Conservation (phyloP, 2,888 invertebrate genomes). For the Lathronympha strigana region DNA sequence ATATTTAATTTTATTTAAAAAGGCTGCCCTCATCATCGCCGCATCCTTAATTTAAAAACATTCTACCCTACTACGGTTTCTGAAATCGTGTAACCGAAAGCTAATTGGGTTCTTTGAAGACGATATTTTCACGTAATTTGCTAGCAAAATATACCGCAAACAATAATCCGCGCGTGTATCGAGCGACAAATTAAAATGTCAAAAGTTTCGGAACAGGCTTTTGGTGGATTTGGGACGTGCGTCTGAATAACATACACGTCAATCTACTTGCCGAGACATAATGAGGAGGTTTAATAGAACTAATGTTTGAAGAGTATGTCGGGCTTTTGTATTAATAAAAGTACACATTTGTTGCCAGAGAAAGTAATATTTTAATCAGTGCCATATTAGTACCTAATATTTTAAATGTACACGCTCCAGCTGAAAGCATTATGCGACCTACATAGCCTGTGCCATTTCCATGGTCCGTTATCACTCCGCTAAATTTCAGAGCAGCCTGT, state of each 20-base stretch:
- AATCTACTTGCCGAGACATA: background rate
- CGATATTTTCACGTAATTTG: constrained; percentile 15
- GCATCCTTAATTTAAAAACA: background rate
- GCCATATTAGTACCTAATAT: too few species aligned
- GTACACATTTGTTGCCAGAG: too few species aligned
- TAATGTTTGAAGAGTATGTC: too few species aligned
- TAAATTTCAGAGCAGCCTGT: constrained; percentile 55
- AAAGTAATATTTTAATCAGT: background rate
- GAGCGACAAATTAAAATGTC: constrained; percentile 11
- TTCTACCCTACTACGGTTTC: constrained; percentile 13
- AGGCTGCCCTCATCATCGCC: background rate
- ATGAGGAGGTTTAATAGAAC: background rate
- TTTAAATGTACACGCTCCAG: too few species aligned
- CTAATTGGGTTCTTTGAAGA: constrained; percentile 19
- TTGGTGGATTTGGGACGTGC: background rate
- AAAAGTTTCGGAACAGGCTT: constrained; percentile 1
- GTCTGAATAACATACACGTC: background rate
- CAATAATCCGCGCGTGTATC: constrained; percentile 16
- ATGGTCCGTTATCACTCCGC: constrained; percentile 42
- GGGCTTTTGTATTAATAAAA: too few species aligned
- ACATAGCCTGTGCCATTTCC: constrained; percentile 19
- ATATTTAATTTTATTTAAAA: constrained; percentile 2
- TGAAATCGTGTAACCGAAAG: background rate
- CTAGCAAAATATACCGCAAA: background rate
- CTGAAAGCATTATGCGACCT: constrained; percentile 19